Conservation (phyloP, 1,140 invertebrate genomes). For the Hyles euphorbiae region DNA sequence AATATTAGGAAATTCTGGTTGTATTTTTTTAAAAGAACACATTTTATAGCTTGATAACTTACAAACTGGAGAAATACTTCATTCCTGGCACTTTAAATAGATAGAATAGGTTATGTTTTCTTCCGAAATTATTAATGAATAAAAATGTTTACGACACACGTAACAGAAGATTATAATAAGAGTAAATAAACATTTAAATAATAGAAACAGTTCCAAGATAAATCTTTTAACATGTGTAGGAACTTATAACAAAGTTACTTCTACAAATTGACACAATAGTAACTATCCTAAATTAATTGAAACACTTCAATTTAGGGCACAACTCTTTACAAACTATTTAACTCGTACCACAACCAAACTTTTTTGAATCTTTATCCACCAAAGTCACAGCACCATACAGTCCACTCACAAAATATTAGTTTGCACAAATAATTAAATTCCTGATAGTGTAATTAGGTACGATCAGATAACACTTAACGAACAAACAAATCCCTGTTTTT, state of each 20-base stretch:
- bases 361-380: not conserved
- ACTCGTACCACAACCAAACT: not conserved
- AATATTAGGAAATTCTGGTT: no score
- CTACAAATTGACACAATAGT: not conserved
- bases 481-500: conserved; percentile 1
- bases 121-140: no score
- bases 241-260: not conserved
- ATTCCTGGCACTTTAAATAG: no score
- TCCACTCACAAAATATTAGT: not conserved
- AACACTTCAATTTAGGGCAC: conserved; percentile 4
- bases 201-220: no score
- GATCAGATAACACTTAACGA: conserved; percentile 5
- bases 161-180: no score
- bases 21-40: no score
- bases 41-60: no score
- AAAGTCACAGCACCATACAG: not conserved
- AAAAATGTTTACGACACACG: no score
- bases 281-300: conserved; percentile 7
- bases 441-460: conserved; percentile 4
- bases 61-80: no score
- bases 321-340: conserved; percentile 1
- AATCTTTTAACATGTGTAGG: no score
- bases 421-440: conserved; percentile 1
- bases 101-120: no score
- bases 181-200: no score